A percentile compares a stretch with the other conserved stretches of the same genome.
Conservation (phyloP, 92 coral and sea anemone genomes). For the Epizoanthus ramosus region DNA sequence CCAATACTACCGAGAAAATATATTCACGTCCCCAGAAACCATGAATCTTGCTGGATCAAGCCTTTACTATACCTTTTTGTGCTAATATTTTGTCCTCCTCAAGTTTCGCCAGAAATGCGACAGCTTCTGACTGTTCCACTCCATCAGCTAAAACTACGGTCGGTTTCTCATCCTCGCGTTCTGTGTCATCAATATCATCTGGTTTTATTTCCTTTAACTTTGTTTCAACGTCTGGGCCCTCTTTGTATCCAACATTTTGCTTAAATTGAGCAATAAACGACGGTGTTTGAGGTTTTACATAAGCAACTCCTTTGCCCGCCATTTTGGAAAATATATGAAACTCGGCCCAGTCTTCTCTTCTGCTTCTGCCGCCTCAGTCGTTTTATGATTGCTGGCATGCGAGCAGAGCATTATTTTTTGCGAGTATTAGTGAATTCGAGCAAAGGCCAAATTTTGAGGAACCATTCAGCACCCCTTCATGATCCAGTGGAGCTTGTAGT, state of each 20-base stretch:
- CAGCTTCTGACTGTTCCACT: slow-evolving; percentile 41
- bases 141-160: slow-evolving; percentile 74
- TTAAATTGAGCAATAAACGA: slow-evolving; percentile 88
- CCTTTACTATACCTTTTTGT: slow-evolving; percentile 37
- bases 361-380: neutral
- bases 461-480: no score
- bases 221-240: slow-evolving; percentile 74
- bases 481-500: no score
- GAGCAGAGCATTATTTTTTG: no score
- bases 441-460: no score
- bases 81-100: slow-evolving; percentile 68
- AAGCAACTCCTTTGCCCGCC: slow-evolving; percentile 80
- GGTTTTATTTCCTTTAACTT: slow-evolving; percentile 65
- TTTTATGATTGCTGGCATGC: no score
- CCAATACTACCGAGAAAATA: neutral
- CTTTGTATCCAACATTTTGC: slow-evolving; percentile 87
- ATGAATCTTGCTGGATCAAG: neutral
- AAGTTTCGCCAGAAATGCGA: slow-evolving; percentile 62
- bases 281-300: slow-evolving; percentile 80
- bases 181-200: slow-evolving; percentile 63
- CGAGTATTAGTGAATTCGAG: no score
- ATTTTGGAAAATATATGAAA: slow-evolving; percentile 51
- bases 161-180: slow-evolving; percentile 86
- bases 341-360: neutral
- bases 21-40: neutral